A percentile compares a stretch with the other conserved stretches of the same genome.
phyloP scores from a whole-genome alignment of 2,113 vertebrate species.

The Zootoca vivipara region DNA sequence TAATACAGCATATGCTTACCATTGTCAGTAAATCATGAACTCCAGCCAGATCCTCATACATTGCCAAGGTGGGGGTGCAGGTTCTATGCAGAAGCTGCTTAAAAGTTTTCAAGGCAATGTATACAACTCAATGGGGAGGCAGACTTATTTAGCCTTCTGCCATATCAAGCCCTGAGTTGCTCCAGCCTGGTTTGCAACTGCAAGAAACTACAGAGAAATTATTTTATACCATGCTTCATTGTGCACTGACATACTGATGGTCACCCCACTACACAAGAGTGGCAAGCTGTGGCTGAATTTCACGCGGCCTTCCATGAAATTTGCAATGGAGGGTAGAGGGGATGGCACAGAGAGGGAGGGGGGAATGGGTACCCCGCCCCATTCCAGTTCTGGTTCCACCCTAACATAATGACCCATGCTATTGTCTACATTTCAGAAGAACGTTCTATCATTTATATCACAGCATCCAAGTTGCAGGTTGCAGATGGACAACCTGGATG shows the following conservation, averaged over 20 bases:
- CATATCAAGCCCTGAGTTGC: neutral
- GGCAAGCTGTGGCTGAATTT: no score
- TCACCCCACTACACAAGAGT: neutral
- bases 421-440: neutral
- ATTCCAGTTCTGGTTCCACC: no score
- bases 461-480: neutral
- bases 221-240: neutral
- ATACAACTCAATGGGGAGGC: neutral
- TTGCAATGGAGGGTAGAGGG: no score
- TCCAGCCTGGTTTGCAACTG: neutral
- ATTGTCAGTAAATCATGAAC: neutral
- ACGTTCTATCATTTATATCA: neutral
- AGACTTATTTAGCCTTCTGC: neutral
- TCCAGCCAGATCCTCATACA: neutral
- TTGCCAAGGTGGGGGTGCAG: neutral
- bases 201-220: neutral
- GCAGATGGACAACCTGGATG: neutral
- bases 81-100: neutral
- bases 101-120: no score
- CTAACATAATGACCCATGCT: neutral
- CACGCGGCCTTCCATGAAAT: no score
- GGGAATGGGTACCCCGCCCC: no score
- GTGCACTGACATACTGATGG: neutral
- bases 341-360: no score
- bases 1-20: neutral